Evolutionary conservation across 2,888 invertebrate species (phyloP), one percentile per base, ranked within the genome.

Genomic region (Xestia sexstrigata): DNA sequence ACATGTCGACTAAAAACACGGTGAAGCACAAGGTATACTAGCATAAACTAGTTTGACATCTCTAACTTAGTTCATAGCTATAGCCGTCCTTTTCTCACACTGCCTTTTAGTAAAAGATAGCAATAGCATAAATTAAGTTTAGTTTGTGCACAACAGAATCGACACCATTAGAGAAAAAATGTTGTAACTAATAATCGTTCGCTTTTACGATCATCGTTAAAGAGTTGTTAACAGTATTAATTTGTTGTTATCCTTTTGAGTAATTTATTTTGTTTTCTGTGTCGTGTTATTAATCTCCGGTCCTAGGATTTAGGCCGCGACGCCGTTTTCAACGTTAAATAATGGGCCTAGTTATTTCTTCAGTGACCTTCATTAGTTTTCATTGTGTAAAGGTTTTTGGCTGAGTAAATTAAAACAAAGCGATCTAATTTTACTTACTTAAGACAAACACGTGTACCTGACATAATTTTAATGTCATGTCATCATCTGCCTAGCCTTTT

Each of bases 291-390:
- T 82, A 66, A 83, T 84, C 74, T 71, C 49, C 42, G 30, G 26
- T 71, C 30, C 72, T 67, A 82, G 79, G 52, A 66, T 67, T 84
- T n/a, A 62, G 73, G 74, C 42, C 20, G 42, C n/a, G 47, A 60
- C 60, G 49, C 70, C 62, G 26, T 71, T 70, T 70, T 73, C 45
- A 77, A 65, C 60, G 68, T 11, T 76, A 69, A 85, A 70, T 82
- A 85, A 85, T 85, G 78, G 73, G 45, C 9, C 39, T 71, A 66
- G 70, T 78, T 82, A 74, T 76, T 65, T 67, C 47, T 62, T 72
- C 39, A 70, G 58, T 69, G 65, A 79, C 78, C 78, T 79, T 74
- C 76, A 86, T 84, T 84, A 85, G 78, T 79, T 82, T 79, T 80
- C 69, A 79, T 78, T 81, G 55, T 76, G 67, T 63, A 35, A 13